Evolutionary conservation across 2,797 vertebrate genomes (phyloP).

Genomic region (Anolis apletophallus): DNA sequence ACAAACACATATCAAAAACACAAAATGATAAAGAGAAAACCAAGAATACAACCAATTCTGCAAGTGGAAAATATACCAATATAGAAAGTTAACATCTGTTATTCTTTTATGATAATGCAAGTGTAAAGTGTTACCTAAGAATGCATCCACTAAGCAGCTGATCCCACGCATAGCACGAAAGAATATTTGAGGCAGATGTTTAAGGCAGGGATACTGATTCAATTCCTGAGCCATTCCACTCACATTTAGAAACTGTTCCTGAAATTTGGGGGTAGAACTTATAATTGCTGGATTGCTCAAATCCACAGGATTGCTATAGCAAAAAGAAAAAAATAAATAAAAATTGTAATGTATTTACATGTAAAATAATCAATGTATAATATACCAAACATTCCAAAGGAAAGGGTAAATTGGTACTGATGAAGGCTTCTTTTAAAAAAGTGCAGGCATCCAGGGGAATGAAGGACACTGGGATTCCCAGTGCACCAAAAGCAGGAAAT

Average conservation of each 20-base stretch:
- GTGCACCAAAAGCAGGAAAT: neutral
- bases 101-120: constrained; percentile 42
- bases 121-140: constrained; percentile 86
- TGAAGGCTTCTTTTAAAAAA: too few species aligned
- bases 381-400: neutral
- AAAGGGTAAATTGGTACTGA: neutral
- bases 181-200: constrained; percentile 91
- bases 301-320: constrained; percentile 91
- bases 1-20: constrained; percentile 12
- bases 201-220: constrained; percentile 93
- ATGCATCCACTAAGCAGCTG: constrained; percentile 92
- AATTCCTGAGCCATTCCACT: constrained; percentile 93
- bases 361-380: neutral
- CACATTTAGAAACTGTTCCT: constrained; percentile 91
- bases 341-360: constrained; percentile 32
- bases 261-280: constrained; percentile 92
- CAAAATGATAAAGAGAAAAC: neutral
- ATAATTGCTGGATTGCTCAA: constrained; percentile 91
- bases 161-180: constrained; percentile 92
- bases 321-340: constrained; percentile 40
- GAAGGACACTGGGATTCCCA: too few species aligned
- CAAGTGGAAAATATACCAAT: neutral
- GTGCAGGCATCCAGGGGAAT: too few species aligned
- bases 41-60: neutral
- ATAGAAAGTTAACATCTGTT: constrained; percentile 4